A percentile compares a stretch with the other conserved stretches of the same genome.
Evolutionary conservation across 2,888 invertebrate species (phyloP).

Genomic region (Elegia similella): DNA sequence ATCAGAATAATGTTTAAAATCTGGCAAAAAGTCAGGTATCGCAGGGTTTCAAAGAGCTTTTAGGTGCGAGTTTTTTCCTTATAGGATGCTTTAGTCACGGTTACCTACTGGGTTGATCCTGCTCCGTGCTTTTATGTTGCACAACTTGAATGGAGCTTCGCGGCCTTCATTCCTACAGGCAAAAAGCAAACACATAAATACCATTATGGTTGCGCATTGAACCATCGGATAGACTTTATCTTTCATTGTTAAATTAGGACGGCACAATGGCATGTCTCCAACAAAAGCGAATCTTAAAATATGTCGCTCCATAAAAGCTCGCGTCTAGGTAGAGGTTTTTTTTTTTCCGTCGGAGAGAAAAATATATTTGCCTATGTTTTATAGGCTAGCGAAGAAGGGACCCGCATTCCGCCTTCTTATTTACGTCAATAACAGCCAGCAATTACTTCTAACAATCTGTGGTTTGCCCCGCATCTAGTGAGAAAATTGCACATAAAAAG

Average conservation of each 20-base stretch:
- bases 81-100: slow-evolving; percentile 62
- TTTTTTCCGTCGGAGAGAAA: slow-evolving; percentile 39
- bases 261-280: slow-evolving; percentile 61
- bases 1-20: neutral
- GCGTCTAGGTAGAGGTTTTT: slow-evolving; percentile 52
- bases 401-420: slow-evolving; percentile 67
- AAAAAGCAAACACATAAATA: slow-evolving; percentile 70
- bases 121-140: slow-evolving; percentile 60
- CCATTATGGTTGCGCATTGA: slow-evolving; percentile 72
- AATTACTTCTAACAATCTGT: slow-evolving; percentile 76
- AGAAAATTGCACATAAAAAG: slow-evolving; percentile 68
- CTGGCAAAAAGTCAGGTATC: slow-evolving; percentile 38
- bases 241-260: slow-evolving; percentile 66
- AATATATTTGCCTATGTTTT: slow-evolving; percentile 42
- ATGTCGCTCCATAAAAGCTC: slow-evolving; percentile 55
- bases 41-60: slow-evolving; percentile 23
- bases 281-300: slow-evolving; percentile 70
- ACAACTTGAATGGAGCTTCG: slow-evolving; percentile 66
- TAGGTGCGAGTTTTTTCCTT: slow-evolving; percentile 36
- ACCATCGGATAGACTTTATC: slow-evolving; percentile 70
- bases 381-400: slow-evolving; percentile 41
- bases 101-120: slow-evolving; percentile 64
- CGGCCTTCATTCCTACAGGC: slow-evolving; percentile 57
- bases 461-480: slow-evolving; percentile 71
- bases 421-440: slow-evolving; percentile 56